Evolutionary conservation across 2,797 vertebrate genomes (phyloP), one percentile per base, ranked within the genome.

Genomic region (Poecilia gillii): DNA sequence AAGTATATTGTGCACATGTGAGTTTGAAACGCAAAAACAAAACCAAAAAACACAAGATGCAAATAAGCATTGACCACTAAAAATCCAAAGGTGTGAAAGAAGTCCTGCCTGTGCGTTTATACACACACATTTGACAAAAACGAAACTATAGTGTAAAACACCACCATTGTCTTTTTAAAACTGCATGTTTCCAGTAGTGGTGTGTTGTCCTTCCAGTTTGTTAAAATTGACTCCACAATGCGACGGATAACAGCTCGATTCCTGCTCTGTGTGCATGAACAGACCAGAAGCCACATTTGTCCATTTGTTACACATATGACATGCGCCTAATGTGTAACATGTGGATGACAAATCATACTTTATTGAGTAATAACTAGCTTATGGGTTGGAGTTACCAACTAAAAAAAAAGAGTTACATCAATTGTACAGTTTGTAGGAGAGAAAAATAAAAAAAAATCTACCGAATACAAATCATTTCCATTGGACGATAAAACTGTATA

Each of bases 201-300:
- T 88, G 82, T 92, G 79, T 91, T 92, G 74, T 90, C 91, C 92
- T 92, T 92, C 90, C 88, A 91, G 87, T 88, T 87, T 89, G 92
- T 90, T 93, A 77, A 86, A 90, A 88, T 84, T 71, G 2, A 84
- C 71, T 82, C 76, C 59, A 64, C 78, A 91, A 84, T 90, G 87
- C 83, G 91, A 90, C 84, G 75, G 90, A 88, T 84, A 89, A 86
- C 93, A 91, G 87, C 90, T 89, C 74, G 85, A 82, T 92, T 92
- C 84, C 92, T 83, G 85, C 85, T 90, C 78, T 83, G 84, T 77
- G 89, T 81, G 84, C 87, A 87, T 79, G 75, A 84, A 80, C 84
- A 81, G 68, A 43, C 71, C 75, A 70, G 66, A 85, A 89, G 84
- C 86, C 57, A 33, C 33, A 33, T 33, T 33, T 33, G 33, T 33